Percentiles rank a stretch among this genome's conserved stretches.
These are phyloP conservation scores for Symphodus melops DNA, from an alignment of 2,113 vertebrate species.

Conservation along the genomic window DNA sequence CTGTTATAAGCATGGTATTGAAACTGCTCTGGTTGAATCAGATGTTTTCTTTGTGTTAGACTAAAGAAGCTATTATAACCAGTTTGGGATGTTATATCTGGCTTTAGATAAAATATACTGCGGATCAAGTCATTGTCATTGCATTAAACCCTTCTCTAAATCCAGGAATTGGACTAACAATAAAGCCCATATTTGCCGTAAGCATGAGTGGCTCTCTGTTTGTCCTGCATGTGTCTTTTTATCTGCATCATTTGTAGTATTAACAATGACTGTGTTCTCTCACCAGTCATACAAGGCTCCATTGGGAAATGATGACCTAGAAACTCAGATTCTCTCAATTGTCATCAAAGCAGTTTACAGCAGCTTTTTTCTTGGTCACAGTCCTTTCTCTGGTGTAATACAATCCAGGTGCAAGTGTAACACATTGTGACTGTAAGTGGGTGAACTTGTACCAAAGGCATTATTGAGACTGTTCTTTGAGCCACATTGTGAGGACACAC, in stretches of 20 bases:
- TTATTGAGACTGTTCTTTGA: background rate
- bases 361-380: slow-evolving; percentile 22
- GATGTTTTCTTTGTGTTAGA: background rate
- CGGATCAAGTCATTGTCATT: slow-evolving; percentile 17
- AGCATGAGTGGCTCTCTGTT: slow-evolving; percentile 8
- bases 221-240: slow-evolving; percentile 19
- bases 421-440: slow-evolving; percentile 4
- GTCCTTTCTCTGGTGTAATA: slow-evolving; percentile 6
- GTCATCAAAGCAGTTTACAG: slow-evolving; percentile 44
- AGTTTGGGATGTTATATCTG: background rate
- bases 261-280: slow-evolving; percentile 42
- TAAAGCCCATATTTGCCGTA: slow-evolving; percentile 5
- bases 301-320: slow-evolving; percentile 42
- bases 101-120: background rate
- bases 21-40: background rate
- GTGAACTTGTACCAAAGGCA: background rate
- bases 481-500: background rate
- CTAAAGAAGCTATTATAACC: background rate
- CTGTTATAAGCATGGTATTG: background rate
- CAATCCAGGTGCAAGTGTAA: slow-evolving; percentile 21
- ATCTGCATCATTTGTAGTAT: slow-evolving; percentile 43
- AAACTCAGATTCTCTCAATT: slow-evolving; percentile 44
- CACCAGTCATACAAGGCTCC: slow-evolving; percentile 7
- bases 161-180: slow-evolving; percentile 26
- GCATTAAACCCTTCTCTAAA: slow-evolving; percentile 28